Conservation (phyloP, 2,797 vertebrate genomes). For the Lindbergichthys nudifrons region DNA sequence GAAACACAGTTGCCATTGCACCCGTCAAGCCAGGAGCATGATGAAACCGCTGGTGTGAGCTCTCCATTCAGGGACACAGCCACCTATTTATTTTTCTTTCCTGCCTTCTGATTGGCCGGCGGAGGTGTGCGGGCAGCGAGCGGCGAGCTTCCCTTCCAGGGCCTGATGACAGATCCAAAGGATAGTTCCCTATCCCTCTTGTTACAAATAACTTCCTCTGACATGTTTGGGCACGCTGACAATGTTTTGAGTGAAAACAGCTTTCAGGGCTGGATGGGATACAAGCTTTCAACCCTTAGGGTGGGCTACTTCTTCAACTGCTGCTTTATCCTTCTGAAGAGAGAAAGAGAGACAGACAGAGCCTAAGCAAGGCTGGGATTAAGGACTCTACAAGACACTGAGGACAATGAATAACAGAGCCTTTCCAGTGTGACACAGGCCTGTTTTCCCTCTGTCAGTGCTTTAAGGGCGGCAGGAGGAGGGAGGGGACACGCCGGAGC, state of each 20-base stretch:
- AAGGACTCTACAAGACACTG: conserved; percentile 62
- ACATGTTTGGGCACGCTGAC: conserved; percentile 85
- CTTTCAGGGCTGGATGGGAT: conserved; percentile 84
- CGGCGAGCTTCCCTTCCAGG: conserved; percentile 69
- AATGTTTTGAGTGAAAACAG: conserved; percentile 88
- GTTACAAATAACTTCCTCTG: conserved; percentile 87
- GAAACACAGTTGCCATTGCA: conserved; percentile 56
- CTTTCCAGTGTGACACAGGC: conserved; percentile 51
- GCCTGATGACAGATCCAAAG: conserved; percentile 84
- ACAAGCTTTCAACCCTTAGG: conserved; percentile 85
- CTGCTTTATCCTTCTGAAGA: conserved; percentile 79
- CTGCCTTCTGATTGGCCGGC: conserved; percentile 77
- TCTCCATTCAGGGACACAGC: conserved; percentile 62
- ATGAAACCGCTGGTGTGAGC: conserved; percentile 65
- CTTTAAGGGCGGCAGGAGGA: conserved; percentile 53
- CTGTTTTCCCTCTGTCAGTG: conserved; percentile 59
- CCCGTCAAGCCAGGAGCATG: conserved; percentile 36
- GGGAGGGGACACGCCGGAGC: conserved; percentile 41
- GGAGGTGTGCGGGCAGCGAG: conserved; percentile 72
- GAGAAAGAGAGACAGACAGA: conserved; percentile 54
- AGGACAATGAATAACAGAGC: conserved; percentile 64
- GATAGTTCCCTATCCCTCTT: conserved; percentile 83
- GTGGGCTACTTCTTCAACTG: conserved; percentile 86
- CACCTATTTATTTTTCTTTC: conserved; percentile 77
- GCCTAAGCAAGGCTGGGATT: conserved; percentile 66